Conservation (phyloP, 2,113 vertebrate species). For the Macroglossus sobrinus region DNA sequence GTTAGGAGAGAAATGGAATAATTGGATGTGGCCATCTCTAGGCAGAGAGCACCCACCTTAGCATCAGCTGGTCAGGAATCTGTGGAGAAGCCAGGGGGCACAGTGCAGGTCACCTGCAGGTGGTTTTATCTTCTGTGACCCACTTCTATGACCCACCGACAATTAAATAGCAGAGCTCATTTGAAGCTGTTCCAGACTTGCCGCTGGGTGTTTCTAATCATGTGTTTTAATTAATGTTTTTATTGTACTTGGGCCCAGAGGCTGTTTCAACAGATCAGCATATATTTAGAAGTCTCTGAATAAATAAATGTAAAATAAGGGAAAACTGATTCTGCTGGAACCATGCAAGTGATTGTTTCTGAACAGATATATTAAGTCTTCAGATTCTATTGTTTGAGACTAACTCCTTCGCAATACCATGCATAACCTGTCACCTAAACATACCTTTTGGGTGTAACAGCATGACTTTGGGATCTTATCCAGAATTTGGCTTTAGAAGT, state of each 20-base stretch:
- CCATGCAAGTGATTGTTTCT: constrained; percentile 43
- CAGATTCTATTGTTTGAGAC: neutral
- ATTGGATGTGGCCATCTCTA: neutral
- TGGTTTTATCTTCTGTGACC: constrained; percentile 64
- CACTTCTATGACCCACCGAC: neutral
- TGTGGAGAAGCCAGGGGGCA: constrained; percentile 44
- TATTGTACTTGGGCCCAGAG: constrained; percentile 60
- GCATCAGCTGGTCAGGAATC: constrained; percentile 14
- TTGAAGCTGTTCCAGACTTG: constrained; percentile 47
- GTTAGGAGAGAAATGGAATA: neutral
- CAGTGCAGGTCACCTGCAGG: constrained; percentile 43
- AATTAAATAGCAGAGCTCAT: constrained; percentile 49
- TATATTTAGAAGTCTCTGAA: constrained; percentile 67
- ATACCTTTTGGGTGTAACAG: neutral
- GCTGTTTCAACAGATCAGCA: constrained; percentile 57
- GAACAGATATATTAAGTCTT: constrained; percentile 3
- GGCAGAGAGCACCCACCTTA: neutral
- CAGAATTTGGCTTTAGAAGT: neutral
- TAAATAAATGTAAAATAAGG: constrained; percentile 75
- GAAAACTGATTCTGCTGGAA: constrained; percentile 72
- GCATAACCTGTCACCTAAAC: neutral
- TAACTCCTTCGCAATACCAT: neutral
- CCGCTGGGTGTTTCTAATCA: constrained; percentile 56
- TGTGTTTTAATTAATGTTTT: constrained; percentile 71
- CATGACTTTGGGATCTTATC: neutral